Evolutionary conservation across 2,113 vertebrate genomes (phyloP), one percentile per base, ranked within the genome.

Genomic region (Gorsachius goisagi): DNA sequence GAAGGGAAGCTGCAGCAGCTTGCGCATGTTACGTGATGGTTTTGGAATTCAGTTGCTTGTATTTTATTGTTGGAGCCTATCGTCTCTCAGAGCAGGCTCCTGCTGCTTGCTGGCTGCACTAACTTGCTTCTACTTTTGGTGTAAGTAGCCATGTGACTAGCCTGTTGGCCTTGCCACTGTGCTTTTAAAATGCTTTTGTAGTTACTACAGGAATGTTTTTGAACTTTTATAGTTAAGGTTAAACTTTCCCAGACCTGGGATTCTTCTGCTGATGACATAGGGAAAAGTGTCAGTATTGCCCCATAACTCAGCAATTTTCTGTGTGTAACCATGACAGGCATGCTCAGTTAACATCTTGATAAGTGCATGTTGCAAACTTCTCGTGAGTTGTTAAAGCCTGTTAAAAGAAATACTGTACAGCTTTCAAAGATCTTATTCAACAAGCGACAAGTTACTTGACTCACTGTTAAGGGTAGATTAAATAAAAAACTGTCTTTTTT

Each of bases 311-410:
- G 60, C 49, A 44, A 9, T 76, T 73, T 66, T 35, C 47, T 45
- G 35, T 75, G 33, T 88, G 69, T 91, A 50, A 24, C 52, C 62
- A 1, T 58, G 59, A 35, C 68, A 97, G 90, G 90, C 96, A 89
- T 95, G 95, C 97, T 97, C 93, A 97, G 91, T 95, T 97, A 97
- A 97, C 95, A 85, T 89, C 85, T 93, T 83, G 47, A 32, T 69
- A 86, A 73, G n/a, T 88, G 90, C 91, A 63, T 87, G 81, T 75
- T 83, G 32, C 37, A 86, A 56, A 90, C 95, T 86, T 84, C 91
- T 92, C 91, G 83, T 81, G 79, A 89, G 78, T 96, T 97, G 85
- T 94, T 94, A 69, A 85, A 85, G 82, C 94, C 30, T 96, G 74
- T 81, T 68, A 17, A 32, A 78, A 90, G 58, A 87, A 82, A 55